These are phyloP conservation scores for Leptura quadrifasciata DNA, from an alignment of 2,888 invertebrate species.

Conservation along the genomic window DNA sequence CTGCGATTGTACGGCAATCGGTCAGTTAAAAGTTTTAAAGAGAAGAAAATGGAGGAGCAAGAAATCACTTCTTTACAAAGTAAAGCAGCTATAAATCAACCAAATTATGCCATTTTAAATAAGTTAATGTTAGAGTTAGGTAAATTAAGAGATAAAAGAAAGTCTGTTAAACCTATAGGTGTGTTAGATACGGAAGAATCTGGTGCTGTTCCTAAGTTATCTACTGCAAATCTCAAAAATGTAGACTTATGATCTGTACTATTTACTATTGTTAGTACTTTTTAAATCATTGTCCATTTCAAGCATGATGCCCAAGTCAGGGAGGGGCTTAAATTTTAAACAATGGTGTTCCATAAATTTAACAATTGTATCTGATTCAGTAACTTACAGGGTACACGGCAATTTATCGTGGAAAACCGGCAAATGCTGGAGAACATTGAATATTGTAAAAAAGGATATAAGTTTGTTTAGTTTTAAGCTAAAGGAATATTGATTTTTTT, in stretches of 20 bases:
- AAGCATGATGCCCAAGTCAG: background rate
- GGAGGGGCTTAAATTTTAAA: background rate
- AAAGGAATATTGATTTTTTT: too few species aligned
- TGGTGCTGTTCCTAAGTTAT: conserved; percentile 36
- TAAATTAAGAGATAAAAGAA: conserved; percentile 80
- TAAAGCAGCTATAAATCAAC: conserved; percentile 91
- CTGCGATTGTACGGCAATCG: conserved; percentile 94
- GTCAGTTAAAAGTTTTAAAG: conserved; percentile 92
- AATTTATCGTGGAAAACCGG: background rate
- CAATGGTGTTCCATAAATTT: background rate
- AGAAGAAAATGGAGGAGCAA: conserved; percentile 93
- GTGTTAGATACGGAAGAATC: conserved; percentile 76
- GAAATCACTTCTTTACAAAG: conserved; percentile 93
- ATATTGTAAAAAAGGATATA: too few species aligned
- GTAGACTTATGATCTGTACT: conserved; percentile 33
- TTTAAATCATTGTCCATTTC: background rate
- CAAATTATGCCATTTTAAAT: conserved; percentile 92
- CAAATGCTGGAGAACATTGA: too few species aligned
- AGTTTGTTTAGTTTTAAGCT: too few species aligned
- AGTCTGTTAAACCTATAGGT: conserved; percentile 75
- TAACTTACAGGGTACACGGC: background rate
- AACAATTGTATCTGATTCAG: background rate
- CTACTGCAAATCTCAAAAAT: conserved; percentile 36
- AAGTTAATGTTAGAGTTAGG: conserved; percentile 90
- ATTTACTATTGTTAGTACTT: background rate